Evolutionary conservation across 30 jellyfish, hydroid and myxozoan species (phyloP).

Genomic region (Turritopsis dohrnii): DNA sequence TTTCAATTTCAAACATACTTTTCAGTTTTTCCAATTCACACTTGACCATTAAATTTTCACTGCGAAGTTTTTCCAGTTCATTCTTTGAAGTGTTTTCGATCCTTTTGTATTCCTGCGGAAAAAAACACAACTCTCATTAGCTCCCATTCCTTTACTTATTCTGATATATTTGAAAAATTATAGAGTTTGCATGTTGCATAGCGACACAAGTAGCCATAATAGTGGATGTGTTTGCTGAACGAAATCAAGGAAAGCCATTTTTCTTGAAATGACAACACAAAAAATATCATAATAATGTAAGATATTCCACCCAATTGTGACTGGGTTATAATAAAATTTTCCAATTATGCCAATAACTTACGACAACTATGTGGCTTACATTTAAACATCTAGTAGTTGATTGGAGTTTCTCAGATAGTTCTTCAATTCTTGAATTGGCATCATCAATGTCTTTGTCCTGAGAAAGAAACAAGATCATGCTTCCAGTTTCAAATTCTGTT

Average conservation of each 20-base stretch:
- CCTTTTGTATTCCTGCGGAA: slow-evolving; percentile 56
- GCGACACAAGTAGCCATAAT: too few species aligned
- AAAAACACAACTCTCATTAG: not conserved
- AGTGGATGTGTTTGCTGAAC: too few species aligned
- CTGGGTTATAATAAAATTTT: too few species aligned
- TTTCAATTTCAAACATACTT: slow-evolving; percentile 27
- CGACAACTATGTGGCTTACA: slow-evolving; percentile 57
- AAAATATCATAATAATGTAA: too few species aligned
- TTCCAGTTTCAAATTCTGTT: too few species aligned
- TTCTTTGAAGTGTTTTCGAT: slow-evolving; percentile 33
- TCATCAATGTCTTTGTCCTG: slow-evolving; percentile 79
- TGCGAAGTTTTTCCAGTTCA: slow-evolving; percentile 72
- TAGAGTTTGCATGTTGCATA: too few species aligned
- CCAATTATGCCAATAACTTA: too few species aligned
- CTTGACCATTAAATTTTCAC: slow-evolving; percentile 46
- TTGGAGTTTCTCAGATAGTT: slow-evolving; percentile 43
- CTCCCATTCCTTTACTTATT: too few species aligned
- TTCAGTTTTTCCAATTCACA: slow-evolving; percentile 62
- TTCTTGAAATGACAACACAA: too few species aligned
- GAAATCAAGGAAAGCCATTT: too few species aligned
- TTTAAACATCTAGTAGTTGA: slow-evolving; percentile 38
- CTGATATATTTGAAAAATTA: too few species aligned
- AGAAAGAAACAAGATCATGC: not conserved
- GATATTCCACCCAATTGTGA: too few species aligned
- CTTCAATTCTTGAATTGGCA: slow-evolving; percentile 63